These are phyloP conservation scores for Gryllus bimaculatus DNA, from an alignment of 1,140 invertebrate genomes.

Conservation along the genomic window DNA sequence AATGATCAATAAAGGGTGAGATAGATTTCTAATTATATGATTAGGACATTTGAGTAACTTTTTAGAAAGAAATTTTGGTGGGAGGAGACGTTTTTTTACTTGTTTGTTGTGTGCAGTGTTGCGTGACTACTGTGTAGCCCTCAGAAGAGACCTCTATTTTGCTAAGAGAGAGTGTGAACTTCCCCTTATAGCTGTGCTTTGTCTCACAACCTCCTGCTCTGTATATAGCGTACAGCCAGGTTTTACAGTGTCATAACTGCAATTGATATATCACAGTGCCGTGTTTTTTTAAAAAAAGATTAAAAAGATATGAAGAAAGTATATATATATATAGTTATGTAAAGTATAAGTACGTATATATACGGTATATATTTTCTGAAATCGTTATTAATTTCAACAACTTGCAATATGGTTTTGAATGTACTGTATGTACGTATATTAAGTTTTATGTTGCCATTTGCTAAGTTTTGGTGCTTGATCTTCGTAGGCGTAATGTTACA, in stretches of 20 bases:
- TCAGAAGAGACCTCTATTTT: conserved; percentile 21
- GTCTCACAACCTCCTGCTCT: conserved; percentile 15
- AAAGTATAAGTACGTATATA: conserved; percentile 13
- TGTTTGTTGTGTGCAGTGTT: conserved; percentile 19
- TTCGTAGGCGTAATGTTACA: conserved; percentile 16
- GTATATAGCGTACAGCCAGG: conserved; percentile 15
- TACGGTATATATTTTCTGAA: conserved; percentile 20
- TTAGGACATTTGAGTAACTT: conserved; percentile 8
- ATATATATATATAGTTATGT: conserved; percentile 15
- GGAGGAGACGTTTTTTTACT: conserved; percentile 19
- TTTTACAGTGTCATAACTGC: conserved; percentile 17
- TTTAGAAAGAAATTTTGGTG: conserved; percentile 2
- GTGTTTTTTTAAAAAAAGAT: conserved; percentile 16
- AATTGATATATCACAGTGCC: conserved; percentile 13
- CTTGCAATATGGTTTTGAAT: conserved; percentile 20
- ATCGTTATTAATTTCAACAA: conserved; percentile 20
- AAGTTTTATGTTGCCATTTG: conserved; percentile 21
- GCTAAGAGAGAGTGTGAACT: conserved; percentile 18
- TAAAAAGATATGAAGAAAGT: conserved; percentile 14
- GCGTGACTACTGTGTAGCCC: conserved; percentile 22
- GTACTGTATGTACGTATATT: conserved; percentile 19
- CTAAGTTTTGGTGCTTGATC: conserved; percentile 20
- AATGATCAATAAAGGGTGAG: conserved; percentile 6
- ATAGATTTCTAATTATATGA: conserved; percentile 8
- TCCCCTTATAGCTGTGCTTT: conserved; percentile 19